These are phyloP conservation scores for Sporophila hypoxantha DNA, from an alignment of 2,113 vertebrate genomes.

Conservation along the genomic window DNA sequence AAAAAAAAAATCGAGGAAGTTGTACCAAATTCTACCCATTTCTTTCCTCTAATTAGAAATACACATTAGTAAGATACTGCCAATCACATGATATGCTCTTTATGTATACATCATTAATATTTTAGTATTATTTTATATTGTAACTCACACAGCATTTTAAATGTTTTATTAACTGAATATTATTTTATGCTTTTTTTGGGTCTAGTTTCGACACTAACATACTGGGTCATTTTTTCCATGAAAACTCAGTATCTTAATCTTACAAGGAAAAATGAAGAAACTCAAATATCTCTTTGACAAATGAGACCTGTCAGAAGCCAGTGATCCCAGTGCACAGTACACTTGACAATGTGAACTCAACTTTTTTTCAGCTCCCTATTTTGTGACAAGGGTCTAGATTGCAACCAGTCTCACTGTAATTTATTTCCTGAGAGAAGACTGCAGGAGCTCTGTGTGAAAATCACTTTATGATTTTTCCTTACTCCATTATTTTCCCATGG, in stretches of 20 bases:
- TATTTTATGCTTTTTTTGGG: not conserved
- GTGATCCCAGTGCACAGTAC: not conserved
- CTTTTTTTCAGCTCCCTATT: not conserved
- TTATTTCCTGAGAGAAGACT: not conserved
- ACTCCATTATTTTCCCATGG: not conserved
- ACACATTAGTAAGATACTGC: not conserved
- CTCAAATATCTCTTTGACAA: not conserved
- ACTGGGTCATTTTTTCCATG: not conserved
- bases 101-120: not conserved
- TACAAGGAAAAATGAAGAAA: not conserved
- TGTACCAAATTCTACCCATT: not conserved
- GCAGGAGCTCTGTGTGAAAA: not conserved
- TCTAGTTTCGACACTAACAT: not conserved
- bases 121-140: not conserved
- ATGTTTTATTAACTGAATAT: not conserved
- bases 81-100: not conserved
- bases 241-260: not conserved
- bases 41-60: not conserved
- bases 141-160: not conserved
- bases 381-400: not conserved
- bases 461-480: not conserved
- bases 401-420: not conserved
- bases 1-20: not conserved
- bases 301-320: not conserved
- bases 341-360: not conserved